Conservation (phyloP, 2,113 vertebrate species). For the Suncus etruscus region DNA sequence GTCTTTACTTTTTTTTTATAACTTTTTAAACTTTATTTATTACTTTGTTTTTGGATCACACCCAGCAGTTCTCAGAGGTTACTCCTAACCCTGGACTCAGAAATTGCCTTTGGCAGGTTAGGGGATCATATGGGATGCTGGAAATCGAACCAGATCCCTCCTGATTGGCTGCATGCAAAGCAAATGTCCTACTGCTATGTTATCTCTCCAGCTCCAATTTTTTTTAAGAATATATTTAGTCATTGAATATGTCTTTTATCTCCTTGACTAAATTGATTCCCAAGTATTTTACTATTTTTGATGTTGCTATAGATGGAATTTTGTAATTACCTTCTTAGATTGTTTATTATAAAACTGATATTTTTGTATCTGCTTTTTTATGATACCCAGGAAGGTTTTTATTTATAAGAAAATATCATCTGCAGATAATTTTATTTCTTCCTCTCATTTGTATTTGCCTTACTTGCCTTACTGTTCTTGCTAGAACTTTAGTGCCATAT, state of each 20-base stretch:
- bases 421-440: conserved; percentile 1
- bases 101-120: no score
- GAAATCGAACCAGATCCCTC: no score
- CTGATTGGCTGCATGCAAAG: no score
- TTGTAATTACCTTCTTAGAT: conserved; percentile 12
- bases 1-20: conserved; percentile 26
- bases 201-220: neutral
- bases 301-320: neutral
- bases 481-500: neutral
- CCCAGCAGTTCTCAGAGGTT: no score
- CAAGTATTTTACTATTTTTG: conserved; percentile 3
- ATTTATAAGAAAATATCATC: neutral
- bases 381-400: neutral
- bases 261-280: conserved; percentile 12
- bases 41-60: no score
- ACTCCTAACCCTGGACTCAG: no score
- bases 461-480: conserved; percentile 24
- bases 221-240: neutral
- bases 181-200: no score
- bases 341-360: conserved; percentile 1
- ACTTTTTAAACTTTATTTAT: no score
- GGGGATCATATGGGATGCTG: no score
- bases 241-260: neutral
- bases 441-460: conserved; percentile 20
- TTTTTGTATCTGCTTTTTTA: neutral